Evolutionary conservation across 2,113 vertebrate species (phyloP), one percentile per base, ranked within the genome.

Genomic region (Falco punctatus): DNA sequence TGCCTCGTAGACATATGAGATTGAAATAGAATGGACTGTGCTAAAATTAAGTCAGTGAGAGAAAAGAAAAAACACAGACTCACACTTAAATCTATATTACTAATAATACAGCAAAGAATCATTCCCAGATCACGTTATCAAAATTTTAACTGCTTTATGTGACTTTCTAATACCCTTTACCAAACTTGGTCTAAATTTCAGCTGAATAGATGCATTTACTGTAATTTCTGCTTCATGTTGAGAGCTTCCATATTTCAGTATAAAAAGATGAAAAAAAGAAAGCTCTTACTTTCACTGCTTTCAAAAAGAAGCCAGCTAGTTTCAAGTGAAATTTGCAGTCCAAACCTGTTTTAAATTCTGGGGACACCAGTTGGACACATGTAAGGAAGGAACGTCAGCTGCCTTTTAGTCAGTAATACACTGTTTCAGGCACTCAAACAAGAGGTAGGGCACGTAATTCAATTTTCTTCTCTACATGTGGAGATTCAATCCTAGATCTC

Each of bases 301-400:
- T 20, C 18, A 57, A 59, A 79, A 67, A 75, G 15, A 38, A 85
- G 35, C 3, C 10, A 54, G 11, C 2, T 15, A 44, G 8, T 58
- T 91, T 51, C 42, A 38, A 62, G 52, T 10, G 33, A 51, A 71
- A 57, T 64, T 71, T 93, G 23, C 66, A 42, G 6, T 55, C 40
- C 16, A 57, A 32, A 64, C 26, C 9, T 40, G 5, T 12, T 64
- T 90, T 77, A 52, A 82, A 93, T 72, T 92, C 70, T 61, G 35
- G 16, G 12, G 6, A 1, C 8, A 35, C 40, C 13, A 40, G 10
- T 0, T 75, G n/a, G 32, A 55, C 23, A 52, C 5, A 6, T 1
- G 4, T 13, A 48, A 90, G 54, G 23, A 81, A 79, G 48, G 49
- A 80, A 49, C 2, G 57, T 35, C 20, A 26, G 57, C 15, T 49